Evolutionary conservation across 2,113 vertebrate genomes (phyloP).

Genomic region (Ophiodon elongatus): DNA sequence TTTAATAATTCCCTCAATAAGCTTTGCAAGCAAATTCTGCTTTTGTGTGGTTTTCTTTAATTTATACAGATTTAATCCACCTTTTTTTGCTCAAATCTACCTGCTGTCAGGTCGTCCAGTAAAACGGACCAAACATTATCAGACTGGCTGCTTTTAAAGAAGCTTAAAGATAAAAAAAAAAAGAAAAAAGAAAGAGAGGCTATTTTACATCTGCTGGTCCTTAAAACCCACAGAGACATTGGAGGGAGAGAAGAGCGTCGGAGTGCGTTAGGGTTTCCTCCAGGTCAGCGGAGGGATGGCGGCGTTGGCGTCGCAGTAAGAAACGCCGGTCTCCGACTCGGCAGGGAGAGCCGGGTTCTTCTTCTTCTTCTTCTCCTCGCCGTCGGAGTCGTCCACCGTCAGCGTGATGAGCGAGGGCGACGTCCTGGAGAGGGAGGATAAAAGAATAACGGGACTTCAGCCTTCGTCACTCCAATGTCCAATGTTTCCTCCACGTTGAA

Average conservation of each 20-base stretch:
- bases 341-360: conserved; percentile 48
- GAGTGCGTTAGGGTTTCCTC: conserved; percentile 69
- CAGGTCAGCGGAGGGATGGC: conserved; percentile 62
- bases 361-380: conserved; percentile 66
- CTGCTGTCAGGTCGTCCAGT: background rate
- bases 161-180: background rate
- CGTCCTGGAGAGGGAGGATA: conserved; percentile 54
- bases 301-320: conserved; percentile 42
- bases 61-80: background rate
- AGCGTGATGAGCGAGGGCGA: conserved; percentile 59
- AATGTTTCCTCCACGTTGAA: background rate
- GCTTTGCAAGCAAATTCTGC: background rate
- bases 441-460: background rate
- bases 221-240: background rate
- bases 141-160: background rate
- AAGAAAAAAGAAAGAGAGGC: no score
- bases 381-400: conserved; percentile 63
- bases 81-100: background rate
- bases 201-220: background rate
- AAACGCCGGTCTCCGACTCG: conserved; percentile 21
- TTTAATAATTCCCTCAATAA: background rate
- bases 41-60: background rate
- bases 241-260: background rate
- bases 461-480: background rate
- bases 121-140: background rate